Percentiles rank a stretch among this genome's conserved stretches.
Conservation (phyloP, 2,797 vertebrate species). For the Chaetodon trifasciatus region DNA sequence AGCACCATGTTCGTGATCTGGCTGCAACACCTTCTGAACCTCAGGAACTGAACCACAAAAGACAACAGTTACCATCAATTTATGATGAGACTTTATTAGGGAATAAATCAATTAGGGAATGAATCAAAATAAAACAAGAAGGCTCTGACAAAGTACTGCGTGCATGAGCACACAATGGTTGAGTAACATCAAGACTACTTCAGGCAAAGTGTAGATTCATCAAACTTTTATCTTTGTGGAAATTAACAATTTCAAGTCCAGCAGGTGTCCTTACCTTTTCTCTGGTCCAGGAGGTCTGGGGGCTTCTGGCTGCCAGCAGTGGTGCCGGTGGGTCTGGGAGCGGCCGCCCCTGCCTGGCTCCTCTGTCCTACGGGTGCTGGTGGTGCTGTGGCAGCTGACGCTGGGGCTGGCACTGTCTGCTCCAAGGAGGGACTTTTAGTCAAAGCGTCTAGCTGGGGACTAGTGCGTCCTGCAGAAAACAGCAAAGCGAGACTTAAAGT, state of each 20-base stretch:
- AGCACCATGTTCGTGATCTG: constrained; percentile 89
- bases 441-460: constrained; percentile 88
- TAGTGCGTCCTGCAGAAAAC: constrained; percentile 85
- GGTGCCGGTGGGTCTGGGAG: constrained; percentile 81
- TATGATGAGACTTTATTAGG: no score
- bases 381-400: constrained; percentile 76
- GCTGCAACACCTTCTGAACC: constrained; percentile 87
- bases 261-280: constrained; percentile 84
- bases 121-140: no score
- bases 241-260: not conserved
- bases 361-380: constrained; percentile 87
- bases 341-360: constrained; percentile 74
- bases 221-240: not conserved
- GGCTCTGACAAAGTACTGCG: not conserved
- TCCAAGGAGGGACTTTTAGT: constrained; percentile 90
- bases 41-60: constrained; percentile 81
- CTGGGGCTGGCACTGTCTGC: constrained; percentile 87
- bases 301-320: constrained; percentile 87
- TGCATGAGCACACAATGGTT: not conserved
- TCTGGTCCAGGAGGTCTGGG: constrained; percentile 91
- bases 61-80: not conserved
- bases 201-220: not conserved
- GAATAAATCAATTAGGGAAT: no score
- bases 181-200: no score
- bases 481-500: not conserved